Conservation (phyloP, 2,888 invertebrate species). For the Pyrrhosoma nymphula region DNA sequence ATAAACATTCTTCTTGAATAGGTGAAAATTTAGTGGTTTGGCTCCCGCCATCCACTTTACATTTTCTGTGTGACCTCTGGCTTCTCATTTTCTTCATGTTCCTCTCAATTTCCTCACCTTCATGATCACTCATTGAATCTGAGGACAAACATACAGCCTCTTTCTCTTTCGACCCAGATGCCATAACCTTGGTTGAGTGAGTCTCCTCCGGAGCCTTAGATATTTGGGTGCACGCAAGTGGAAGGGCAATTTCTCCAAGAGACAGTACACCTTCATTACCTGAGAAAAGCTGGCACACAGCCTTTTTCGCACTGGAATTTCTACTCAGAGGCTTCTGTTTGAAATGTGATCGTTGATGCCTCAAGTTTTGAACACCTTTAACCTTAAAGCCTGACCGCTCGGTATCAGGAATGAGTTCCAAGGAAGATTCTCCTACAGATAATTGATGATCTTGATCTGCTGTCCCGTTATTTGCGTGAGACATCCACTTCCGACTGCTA, state of each 20-base stretch:
- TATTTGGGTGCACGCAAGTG: constrained; percentile 4
- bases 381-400: neutral
- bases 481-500: neutral
- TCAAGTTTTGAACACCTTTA: neutral
- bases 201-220: neutral
- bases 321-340: neutral
- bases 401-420: neutral
- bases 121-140: neutral
- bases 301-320: neutral
- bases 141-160: neutral
- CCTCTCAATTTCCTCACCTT: neutral
- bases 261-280: neutral
- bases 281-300: constrained; percentile 25
- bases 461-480: neutral
- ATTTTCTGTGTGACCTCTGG: neutral
- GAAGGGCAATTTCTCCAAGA: constrained; percentile 30
- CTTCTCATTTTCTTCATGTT: neutral
- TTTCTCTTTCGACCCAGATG: neutral
- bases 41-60: neutral
- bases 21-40: neutral
- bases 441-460: neutral
- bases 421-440: neutral
- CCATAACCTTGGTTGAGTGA: neutral
- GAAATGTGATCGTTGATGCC: too few species aligned
- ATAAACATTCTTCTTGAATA: neutral